phyloP scores from a whole-genome alignment of 2,888 invertebrate genomes.

The Clusia tigrina region DNA sequence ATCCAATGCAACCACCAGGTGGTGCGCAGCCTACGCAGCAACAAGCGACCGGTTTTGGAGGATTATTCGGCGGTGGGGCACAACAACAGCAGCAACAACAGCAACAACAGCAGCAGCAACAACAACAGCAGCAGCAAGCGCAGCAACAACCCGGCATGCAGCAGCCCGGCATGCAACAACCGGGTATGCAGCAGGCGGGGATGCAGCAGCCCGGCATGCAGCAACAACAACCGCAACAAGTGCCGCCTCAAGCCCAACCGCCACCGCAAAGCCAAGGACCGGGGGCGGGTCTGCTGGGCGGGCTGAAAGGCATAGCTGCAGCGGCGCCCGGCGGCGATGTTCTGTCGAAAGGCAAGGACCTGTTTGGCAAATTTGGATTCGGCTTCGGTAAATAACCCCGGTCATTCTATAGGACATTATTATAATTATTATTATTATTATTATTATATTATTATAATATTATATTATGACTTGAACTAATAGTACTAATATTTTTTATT shows the following conservation, averaged over 20 bases:
- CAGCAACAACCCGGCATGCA: conserved; percentile 47
- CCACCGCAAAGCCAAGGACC: conserved; percentile 62
- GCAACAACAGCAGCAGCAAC: conserved; percentile 58
- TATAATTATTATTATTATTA: conserved; percentile 58
- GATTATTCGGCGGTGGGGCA: conserved; percentile 49
- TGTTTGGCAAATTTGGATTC: conserved; percentile 85
- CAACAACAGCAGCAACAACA: conserved; percentile 61
- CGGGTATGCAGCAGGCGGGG: conserved; percentile 34
- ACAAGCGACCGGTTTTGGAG: conserved; percentile 58
- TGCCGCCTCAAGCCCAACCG: conserved; percentile 58
- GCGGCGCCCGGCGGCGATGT: conserved; percentile 87
- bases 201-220: conserved; percentile 28
- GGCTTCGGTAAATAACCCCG: conserved; percentile 78
- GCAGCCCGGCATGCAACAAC: conserved; percentile 34
- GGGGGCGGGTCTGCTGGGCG: conserved; percentile 89
- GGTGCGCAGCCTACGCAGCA: conserved; percentile 63
- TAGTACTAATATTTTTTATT: conserved; percentile 57
- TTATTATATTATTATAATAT: conserved; percentile 49
- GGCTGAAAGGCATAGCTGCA: conserved; percentile 90
- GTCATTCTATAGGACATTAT: conserved; percentile 60
- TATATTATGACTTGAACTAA: conserved; percentile 45
- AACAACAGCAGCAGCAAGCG: conserved; percentile 44
- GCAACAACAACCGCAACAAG: conserved; percentile 61
- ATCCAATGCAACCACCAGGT: conserved; percentile 67
- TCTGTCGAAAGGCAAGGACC: conserved; percentile 90